Base-by-base conservation (phyloP, 2,113 vertebrate genomes). In the Corythaeola cristata region DNA sequence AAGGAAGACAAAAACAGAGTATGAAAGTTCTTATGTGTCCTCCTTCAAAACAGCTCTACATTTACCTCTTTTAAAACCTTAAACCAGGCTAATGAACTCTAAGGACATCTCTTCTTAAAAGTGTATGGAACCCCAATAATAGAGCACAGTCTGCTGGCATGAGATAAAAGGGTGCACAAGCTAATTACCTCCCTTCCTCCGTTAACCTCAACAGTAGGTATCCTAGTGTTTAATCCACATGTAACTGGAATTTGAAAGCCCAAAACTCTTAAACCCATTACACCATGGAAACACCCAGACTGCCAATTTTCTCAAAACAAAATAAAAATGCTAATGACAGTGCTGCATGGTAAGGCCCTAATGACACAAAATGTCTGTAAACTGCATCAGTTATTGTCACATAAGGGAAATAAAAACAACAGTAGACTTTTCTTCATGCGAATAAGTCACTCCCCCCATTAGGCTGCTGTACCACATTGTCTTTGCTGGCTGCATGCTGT, bases 151-250 rank as follows among this genome's bases (percentile, higher is more conserved):
- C 93, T 92, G 33, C 93, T 97, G 80, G 93, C 73, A 68, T 2
- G 4, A 56, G 83, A 56, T 77, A 74, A 95, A 35, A 96, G 55
- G 21, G 22, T 67, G 23, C 47, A 44, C 17, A 35, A 16, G 33
- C 60, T 75, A 74, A 96, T 89, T 86, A 82, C 52, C 32, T 71
- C 37, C 37, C 28, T 27, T 92, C 68, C 85, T 73, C 71, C 0
- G 0, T 71, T 73, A 78, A 71, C 41, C 59, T 66, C 12, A 26
- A 9, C 60, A 74, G 52, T 37, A 74, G 45, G 90, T 92, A 96
- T 81, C 93, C 89, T 72, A 52, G 91, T 95, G 77, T 92, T 81
- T 91, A 96, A 94, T 87, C 87, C 76, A 53, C 37, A 22, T 52
- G 68, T 8, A 91, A 74, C 60, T 45, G 77, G 89, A 94, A 96